These are phyloP conservation scores for Standfussiana lucernea DNA, from an alignment of 2,888 invertebrate genomes.

Conservation along the genomic window DNA sequence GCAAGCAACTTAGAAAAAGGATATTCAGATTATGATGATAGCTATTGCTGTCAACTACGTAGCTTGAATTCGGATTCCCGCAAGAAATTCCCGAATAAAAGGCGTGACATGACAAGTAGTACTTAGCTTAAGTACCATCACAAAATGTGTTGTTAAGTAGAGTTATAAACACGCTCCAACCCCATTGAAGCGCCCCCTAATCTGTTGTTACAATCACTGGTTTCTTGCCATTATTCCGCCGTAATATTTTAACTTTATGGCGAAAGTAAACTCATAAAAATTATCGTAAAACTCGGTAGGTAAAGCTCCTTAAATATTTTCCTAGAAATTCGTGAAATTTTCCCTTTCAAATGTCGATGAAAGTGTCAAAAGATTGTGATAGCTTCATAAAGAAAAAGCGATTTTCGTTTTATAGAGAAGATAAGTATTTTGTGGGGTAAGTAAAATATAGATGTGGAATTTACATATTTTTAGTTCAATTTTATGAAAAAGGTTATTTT, in stretches of 20 bases:
- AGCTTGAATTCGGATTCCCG: neutral
- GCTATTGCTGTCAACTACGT: neutral
- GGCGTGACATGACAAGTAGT: neutral
- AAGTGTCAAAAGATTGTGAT: conserved; percentile 36
- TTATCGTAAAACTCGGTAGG: conserved; percentile 21
- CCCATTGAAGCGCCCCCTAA: conserved; percentile 12
- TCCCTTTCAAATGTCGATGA: conserved; percentile 17
- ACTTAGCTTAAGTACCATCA: neutral
- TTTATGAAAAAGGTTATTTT: neutral
- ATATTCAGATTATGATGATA: too few species aligned
- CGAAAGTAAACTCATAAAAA: conserved; percentile 56
- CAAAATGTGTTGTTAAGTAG: conserved; percentile 25
- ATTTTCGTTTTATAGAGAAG: conserved; percentile 26
- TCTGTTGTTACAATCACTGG: conserved; percentile 46
- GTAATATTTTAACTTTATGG: conserved; percentile 57
- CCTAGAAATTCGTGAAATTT: conserved; percentile 24
- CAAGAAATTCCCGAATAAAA: neutral
- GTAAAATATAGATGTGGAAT: conserved; percentile 5
- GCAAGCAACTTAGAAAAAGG: too few species aligned
- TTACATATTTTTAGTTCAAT: conserved; percentile 1
- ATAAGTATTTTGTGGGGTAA: conserved; percentile 12
- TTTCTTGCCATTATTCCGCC: conserved; percentile 25
- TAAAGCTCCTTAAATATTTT: conserved; percentile 25
- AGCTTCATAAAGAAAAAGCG: conserved; percentile 29
- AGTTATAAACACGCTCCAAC: conserved; percentile 29